phyloP scores from a whole-genome alignment of 1,140 invertebrate species.

The Tetramorium alpestre region DNA sequence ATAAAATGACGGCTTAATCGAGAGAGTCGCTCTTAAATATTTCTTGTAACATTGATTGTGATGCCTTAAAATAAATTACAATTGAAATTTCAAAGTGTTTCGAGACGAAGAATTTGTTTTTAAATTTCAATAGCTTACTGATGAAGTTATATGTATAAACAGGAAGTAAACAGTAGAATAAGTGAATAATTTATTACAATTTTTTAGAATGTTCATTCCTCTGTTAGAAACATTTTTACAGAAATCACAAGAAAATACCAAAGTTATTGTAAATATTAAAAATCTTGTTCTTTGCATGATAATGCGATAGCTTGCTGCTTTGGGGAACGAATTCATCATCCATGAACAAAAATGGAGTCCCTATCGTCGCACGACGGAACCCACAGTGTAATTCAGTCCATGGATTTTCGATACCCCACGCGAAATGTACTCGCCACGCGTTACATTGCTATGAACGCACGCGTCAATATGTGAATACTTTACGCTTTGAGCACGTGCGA shows the following conservation, averaged over 20 bases:
- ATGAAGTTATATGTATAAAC: neutral
- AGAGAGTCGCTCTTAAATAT: constrained; percentile 22
- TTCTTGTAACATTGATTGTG: constrained; percentile 17
- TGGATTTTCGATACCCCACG: constrained; percentile 64
- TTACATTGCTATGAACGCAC: constrained; percentile 59
- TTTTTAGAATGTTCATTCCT: neutral
- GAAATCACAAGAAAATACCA: constrained; percentile 19
- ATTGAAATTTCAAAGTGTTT: neutral
- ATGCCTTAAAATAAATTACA: constrained; percentile 21
- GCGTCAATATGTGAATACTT: constrained; percentile 43
- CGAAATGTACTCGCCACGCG: constrained; percentile 57
- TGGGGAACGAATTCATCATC: constrained; percentile 75
- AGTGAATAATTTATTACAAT: neutral
- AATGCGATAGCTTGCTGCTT: constrained; percentile 64
- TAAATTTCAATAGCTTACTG: neutral
- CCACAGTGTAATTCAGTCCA: constrained; percentile 76
- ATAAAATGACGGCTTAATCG: constrained; percentile 51
- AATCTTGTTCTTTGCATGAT: constrained; percentile 16
- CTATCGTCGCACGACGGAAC: constrained; percentile 63
- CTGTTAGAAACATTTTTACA: neutral
- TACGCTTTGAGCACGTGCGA: constrained; percentile 4
- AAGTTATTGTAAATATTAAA: constrained; percentile 80
- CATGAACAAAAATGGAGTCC: constrained; percentile 80
- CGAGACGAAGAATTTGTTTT: neutral
- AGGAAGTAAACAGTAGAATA: neutral